These are phyloP conservation scores for Pseudomugil tenellus DNA, from an alignment of 2,797 vertebrate species.

Conservation along the genomic window DNA sequence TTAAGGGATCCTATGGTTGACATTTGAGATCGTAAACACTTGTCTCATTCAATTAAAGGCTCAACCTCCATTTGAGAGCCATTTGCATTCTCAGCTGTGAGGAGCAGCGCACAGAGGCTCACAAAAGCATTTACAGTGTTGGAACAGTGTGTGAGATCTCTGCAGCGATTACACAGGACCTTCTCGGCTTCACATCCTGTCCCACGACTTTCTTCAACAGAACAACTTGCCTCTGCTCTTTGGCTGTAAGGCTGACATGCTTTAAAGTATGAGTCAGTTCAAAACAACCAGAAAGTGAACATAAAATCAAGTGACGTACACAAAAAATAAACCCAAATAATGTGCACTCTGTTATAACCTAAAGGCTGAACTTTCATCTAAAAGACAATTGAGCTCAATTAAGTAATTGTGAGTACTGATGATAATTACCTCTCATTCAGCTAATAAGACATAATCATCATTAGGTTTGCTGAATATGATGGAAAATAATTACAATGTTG, in stretches of 20 bases:
- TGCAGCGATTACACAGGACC: slow-evolving; percentile 67
- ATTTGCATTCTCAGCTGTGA: slow-evolving; percentile 81
- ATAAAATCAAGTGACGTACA: slow-evolving; percentile 26
- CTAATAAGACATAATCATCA: slow-evolving; percentile 49
- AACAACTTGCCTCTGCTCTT: slow-evolving; percentile 48
- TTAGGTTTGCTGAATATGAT: slow-evolving; percentile 30
- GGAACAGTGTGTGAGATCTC: slow-evolving; percentile 73
- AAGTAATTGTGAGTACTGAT: slow-evolving; percentile 31
- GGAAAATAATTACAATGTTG: slow-evolving; percentile 29
- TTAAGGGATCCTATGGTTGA: slow-evolving; percentile 55
- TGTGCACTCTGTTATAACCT: slow-evolving; percentile 22
- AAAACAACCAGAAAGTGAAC: slow-evolving; percentile 26
- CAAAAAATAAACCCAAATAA: slow-evolving; percentile 1
- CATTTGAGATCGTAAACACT: slow-evolving; percentile 64
- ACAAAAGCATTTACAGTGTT: slow-evolving; percentile 72
- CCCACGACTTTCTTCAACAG: slow-evolving; percentile 66
- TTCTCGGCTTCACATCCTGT: slow-evolving; percentile 73
- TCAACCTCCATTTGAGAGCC: slow-evolving; percentile 67
- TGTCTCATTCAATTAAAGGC: slow-evolving; percentile 66
- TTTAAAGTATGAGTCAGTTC: slow-evolving; percentile 41
- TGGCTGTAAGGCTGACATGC: slow-evolving; percentile 29
- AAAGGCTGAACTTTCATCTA: slow-evolving; percentile 12
- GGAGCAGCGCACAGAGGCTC: slow-evolving; percentile 69
- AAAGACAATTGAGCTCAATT: slow-evolving; percentile 14
- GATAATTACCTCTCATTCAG: slow-evolving; percentile 47